Evolutionary conservation across 2,113 vertebrate species (phyloP).

Genomic region (Tapirus terrestris): DNA sequence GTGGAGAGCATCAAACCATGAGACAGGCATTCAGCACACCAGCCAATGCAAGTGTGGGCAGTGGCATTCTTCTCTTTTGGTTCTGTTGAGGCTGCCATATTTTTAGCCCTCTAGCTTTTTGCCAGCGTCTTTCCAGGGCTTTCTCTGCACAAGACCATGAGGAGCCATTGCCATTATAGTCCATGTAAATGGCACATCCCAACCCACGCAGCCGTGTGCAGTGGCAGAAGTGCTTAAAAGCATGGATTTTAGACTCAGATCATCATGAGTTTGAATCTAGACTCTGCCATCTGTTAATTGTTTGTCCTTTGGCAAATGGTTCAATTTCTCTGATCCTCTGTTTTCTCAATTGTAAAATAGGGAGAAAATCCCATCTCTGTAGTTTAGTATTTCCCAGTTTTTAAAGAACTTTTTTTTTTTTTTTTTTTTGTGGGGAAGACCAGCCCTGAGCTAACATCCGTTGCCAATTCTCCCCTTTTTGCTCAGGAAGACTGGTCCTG

Average conservation of each 20-base stretch:
- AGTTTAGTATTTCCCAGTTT: not conserved
- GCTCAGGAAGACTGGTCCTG: too few relatives aligned
- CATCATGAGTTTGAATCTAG: not conserved
- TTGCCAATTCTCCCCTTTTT: too few relatives aligned
- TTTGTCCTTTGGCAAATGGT: not conserved
- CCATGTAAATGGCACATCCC: not conserved
- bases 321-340: not conserved
- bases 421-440: too few relatives aligned
- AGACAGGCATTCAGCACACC: not conserved
- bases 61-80: not conserved
- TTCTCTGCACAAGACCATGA: not conserved
- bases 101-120: not conserved
- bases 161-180: accelerated
- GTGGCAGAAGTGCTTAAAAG: not conserved
- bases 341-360: conserved; percentile 15
- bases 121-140: not conserved
- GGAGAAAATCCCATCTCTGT: not conserved
- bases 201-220: not conserved
- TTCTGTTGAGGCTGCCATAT: not conserved
- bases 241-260: conserved; percentile 10
- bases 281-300: not conserved
- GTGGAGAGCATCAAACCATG: conserved; percentile 49
- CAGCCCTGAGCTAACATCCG: too few relatives aligned
- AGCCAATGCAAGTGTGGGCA: not conserved
- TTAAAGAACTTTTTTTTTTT: not conserved